Evolutionary conservation across 2,888 invertebrate species (phyloP), one percentile per base, ranked within the genome.

Genomic region (Melitaea athalia): DNA sequence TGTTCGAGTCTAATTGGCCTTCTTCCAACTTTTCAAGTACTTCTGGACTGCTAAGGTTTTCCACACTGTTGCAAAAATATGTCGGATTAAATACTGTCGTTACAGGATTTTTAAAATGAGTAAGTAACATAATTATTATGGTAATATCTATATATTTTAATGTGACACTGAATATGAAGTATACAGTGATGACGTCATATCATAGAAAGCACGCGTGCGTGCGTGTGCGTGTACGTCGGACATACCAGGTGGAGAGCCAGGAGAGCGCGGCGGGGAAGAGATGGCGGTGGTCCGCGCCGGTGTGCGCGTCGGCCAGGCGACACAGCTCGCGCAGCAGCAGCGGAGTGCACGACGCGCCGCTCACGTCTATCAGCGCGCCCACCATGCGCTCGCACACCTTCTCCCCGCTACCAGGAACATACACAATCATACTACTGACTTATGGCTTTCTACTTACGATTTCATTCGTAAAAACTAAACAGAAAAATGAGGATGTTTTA

Each of bases 271-370:
- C 96, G 47, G 96, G 95, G 85, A 98, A 97, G 17, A 99, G 89
- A 38, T 95, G 94, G 3, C 94, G 91, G 83, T 99, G 98, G 0
- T 98, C 97, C 59, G 94, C 92, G 38, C 97, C 97, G 5, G 95
- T 93, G 24, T 97, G 96, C 24, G 97, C 97, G 85, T 98, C 97
- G 0, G 98, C 98, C 74, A 99, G 81, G 0, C 90, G 89, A 63
- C 91, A 91, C 87, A 91, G 87, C 83, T 93, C 93, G 4, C 87
- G 88, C 75, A 91, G 81, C 67, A 90, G 81, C 59, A 86, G 78
- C 67, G 88, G 92, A 47, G 87, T 89, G 79, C 86, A 94, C 76
- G 84, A 88, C 49, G 59, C 87, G 43, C 90, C 88, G 76, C 87
- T 88, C 68, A 90, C 91, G 45, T 81, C 84, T 71, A 93, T 93